Evolutionary conservation across 1,140 invertebrate species (phyloP).

Genomic region (Papilio glaucus): DNA sequence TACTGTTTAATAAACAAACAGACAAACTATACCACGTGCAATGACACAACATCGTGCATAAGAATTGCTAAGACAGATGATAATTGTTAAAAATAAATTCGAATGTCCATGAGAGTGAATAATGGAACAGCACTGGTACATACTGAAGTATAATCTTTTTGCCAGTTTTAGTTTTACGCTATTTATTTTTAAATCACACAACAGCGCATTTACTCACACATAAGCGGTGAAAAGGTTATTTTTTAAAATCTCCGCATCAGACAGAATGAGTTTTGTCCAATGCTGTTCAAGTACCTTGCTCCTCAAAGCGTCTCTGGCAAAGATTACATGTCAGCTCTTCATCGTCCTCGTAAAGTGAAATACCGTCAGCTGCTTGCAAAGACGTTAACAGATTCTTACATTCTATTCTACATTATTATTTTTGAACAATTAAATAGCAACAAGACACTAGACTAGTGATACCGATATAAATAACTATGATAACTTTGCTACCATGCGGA

Average conservation of each 20-base stretch:
- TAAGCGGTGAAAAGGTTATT: conserved; percentile 69
- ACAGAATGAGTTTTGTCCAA: conserved; percentile 65
- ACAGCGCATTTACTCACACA: conserved; percentile 82
- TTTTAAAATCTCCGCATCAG: conserved; percentile 72
- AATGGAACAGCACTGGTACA: conserved; percentile 45
- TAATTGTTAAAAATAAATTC: conserved; percentile 50
- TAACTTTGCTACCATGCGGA: conserved; percentile 34
- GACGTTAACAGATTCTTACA: conserved; percentile 79
- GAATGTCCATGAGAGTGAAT: conserved; percentile 52
- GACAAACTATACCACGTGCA: conserved; percentile 67
- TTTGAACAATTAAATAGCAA: conserved; percentile 41
- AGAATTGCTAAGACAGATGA: conserved; percentile 58
- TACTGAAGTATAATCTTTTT: conserved; percentile 40
- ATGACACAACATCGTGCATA: conserved; percentile 68
- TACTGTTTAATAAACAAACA: conserved; percentile 44
- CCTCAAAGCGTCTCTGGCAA: conserved; percentile 90
- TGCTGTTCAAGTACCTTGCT: conserved; percentile 86
- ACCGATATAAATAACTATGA: conserved; percentile 31
- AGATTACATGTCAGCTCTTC: conserved; percentile 87
- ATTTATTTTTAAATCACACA: conserved; percentile 60
- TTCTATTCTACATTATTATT: conserved; percentile 58
- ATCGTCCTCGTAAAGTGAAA: conserved; percentile 86
- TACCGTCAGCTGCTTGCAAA: conserved; percentile 87
- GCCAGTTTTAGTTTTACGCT: conserved; percentile 36
- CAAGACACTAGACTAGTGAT: conserved; percentile 34